Percentiles rank a stretch among this genome's conserved stretches.
These are phyloP conservation scores for Ciconia stormi DNA, from an alignment of 2,113 vertebrate species.

Conservation along the genomic window DNA sequence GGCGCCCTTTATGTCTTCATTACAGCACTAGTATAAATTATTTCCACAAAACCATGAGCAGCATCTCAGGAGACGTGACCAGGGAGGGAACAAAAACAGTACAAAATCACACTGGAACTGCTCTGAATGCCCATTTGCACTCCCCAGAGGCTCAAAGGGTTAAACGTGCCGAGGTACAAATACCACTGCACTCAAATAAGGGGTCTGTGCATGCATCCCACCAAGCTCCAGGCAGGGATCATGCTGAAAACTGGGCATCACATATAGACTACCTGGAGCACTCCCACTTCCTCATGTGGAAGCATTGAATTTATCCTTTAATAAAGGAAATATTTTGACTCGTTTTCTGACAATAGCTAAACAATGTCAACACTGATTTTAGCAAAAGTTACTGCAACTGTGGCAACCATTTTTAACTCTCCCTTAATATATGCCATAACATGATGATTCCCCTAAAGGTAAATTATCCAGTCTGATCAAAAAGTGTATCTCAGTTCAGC, in stretches of 20 bases:
- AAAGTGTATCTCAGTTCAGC: background rate
- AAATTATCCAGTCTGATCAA: background rate
- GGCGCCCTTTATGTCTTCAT: background rate
- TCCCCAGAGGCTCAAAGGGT: fast-evolving
- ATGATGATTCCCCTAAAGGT: background rate
- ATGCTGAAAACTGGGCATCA: background rate
- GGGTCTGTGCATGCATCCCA: background rate
- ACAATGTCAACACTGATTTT: background rate
- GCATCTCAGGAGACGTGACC: background rate
- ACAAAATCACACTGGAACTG: background rate
- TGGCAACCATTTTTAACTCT: background rate
- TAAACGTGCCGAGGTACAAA: background rate
- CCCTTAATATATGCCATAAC: background rate
- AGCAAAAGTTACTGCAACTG: background rate
- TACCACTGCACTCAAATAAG: background rate
- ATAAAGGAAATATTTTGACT: background rate
- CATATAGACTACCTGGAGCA: background rate
- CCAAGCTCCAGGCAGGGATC: background rate
- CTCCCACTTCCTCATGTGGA: background rate
- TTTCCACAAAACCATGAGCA: background rate
- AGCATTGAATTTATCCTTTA: background rate
- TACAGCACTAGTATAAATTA: background rate
- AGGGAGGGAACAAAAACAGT: background rate
- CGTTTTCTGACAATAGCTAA: background rate
- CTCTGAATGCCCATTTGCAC: background rate